These are phyloP conservation scores for Stomatorhinus walkeri DNA, from an alignment of 2,797 vertebrate species.

Conservation along the genomic window DNA sequence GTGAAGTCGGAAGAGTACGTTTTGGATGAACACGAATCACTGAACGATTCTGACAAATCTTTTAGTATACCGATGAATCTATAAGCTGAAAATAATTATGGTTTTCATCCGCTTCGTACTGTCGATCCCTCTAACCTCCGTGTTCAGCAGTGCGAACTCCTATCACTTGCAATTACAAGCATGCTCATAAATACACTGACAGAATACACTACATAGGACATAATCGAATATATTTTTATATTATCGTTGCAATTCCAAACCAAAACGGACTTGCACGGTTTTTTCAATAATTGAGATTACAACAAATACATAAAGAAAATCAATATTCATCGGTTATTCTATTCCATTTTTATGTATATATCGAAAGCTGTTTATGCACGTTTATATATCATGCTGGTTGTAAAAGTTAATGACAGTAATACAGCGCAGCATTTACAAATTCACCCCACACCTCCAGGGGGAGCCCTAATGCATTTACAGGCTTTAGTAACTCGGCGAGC, in stretches of 20 bases:
- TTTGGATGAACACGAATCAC: neutral
- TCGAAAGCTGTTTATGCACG: neutral
- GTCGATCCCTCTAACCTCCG: neutral
- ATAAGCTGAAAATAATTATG: neutral
- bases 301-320: neutral
- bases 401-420: neutral
- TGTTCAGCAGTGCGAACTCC: neutral
- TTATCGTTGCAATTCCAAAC: neutral
- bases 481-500: neutral
- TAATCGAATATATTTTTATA: neutral
- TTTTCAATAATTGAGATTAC: neutral
- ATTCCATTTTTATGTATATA: neutral
- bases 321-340: neutral
- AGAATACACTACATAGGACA: neutral
- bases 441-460: neutral
- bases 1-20: neutral
- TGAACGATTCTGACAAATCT: neutral
- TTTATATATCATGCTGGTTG: neutral
- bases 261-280: neutral
- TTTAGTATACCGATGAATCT: neutral
- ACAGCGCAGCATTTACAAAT: neutral
- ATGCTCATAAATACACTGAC: neutral
- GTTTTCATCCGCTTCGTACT: neutral
- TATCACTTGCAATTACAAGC: neutral
- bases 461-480: neutral